Base-by-base conservation (phyloP, 2,888 invertebrate genomes). In the Drosophila dives region DNA sequence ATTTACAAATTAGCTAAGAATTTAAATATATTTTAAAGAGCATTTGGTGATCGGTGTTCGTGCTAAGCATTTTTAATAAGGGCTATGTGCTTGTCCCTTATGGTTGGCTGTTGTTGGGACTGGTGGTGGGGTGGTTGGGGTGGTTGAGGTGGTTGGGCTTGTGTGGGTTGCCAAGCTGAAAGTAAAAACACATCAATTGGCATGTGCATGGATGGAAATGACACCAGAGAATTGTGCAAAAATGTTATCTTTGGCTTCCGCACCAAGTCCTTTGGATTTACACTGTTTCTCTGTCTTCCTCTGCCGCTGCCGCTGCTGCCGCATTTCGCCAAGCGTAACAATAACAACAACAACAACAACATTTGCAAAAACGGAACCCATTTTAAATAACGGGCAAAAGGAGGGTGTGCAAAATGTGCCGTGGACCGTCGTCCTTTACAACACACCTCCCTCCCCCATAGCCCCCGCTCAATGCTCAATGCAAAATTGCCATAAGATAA, bases 241-340 rank as follows among this genome's bases (percentile, higher is more conserved):
- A 91, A 89, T 89, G 91, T 91, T 92, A 92, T 92, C 92, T 91
- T 91, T 92, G 90, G 90, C 91, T 92, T 92, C 90, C 89, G 88
- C 91, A 90, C 83, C 86, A 90, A 83, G 86, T 85, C 85, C 51
- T 77, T 69, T 77, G 83, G 89, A 90, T 90, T 92, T 92, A 86
- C 83, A 77, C 59, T 77, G 63, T 76, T 75, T 77, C 50, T 29
- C 75, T 66, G 66, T 55, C 50, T 34, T 60, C 48, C 42, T 72
- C 49, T 34, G 48, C 60, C 72, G 53, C 38, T 49, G 51, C 32
- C n/a, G 40, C 40, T 23, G 29, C 51, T 23, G 33, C 51, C 11
- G 54, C 40, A 49, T 54, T 63, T 36, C 72, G 49, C 75, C 68
- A 72, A 87, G 85, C 87, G 88, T 69, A 82, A 72, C 74, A 77